Evolutionary conservation across 2,113 vertebrate genomes (phyloP).

Genomic region (Oncorhynchus kisutch): DNA sequence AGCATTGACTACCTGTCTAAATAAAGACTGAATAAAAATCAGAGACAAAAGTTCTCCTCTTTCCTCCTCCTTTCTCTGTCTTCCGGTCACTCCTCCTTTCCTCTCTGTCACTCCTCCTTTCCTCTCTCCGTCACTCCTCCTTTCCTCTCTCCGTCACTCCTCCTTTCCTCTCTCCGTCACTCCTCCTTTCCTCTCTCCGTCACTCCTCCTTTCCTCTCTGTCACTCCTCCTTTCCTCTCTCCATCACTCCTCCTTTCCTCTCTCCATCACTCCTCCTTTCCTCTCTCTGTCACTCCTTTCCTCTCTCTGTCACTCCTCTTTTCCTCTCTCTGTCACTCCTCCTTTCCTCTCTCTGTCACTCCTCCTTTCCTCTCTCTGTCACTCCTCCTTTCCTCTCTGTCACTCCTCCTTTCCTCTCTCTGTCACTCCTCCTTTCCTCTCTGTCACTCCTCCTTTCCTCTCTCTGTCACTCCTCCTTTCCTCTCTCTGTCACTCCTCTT

Average conservation of each 20-base stretch:
- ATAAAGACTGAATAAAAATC: too few relatives aligned
- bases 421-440: too few relatives aligned
- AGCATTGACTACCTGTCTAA: too few relatives aligned
- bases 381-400: too few relatives aligned
- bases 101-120: background rate
- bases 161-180: background rate
- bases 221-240: too few relatives aligned
- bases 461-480: background rate
- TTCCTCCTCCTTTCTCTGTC: background rate
- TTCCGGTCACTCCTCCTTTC: too few relatives aligned
- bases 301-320: background rate
- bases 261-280: too few relatives aligned
- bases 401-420: too few relatives aligned
- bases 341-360: background rate
- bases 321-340: background rate
- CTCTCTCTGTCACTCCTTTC: background rate
- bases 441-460: background rate
- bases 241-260: background rate
- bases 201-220: too few relatives aligned
- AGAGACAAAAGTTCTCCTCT: too few relatives aligned
- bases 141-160: background rate
- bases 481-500: background rate
- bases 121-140: background rate
- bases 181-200: background rate
- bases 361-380: background rate